These are phyloP conservation scores for Tupiocoris notatus DNA, from an alignment of 2,888 invertebrate genomes.

Conservation along the genomic window DNA sequence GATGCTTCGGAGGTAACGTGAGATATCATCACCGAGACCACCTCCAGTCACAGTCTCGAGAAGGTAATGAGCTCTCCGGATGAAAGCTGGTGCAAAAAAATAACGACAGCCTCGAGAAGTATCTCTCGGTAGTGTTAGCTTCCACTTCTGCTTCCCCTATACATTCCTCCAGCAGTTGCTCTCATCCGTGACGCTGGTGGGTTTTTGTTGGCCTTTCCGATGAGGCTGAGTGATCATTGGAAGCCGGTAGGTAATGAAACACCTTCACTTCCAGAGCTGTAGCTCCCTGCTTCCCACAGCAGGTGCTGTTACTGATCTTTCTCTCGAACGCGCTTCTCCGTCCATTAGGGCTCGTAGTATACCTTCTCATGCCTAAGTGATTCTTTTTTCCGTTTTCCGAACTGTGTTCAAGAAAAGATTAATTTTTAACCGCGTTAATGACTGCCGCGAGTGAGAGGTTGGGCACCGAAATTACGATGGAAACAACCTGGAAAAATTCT, in stretches of 20 bases:
- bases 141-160: no score
- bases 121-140: background rate
- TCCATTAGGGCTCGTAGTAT: background rate
- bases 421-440: background rate
- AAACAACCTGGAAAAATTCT: no score
- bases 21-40: background rate
- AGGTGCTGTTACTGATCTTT: background rate
- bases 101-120: background rate
- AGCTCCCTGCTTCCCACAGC: background rate
- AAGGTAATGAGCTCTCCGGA: background rate
- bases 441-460: no score
- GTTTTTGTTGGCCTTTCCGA: background rate
- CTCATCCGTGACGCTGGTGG: background rate
- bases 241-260: background rate
- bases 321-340: background rate
- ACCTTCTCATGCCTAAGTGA: background rate
- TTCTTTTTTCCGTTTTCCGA: background rate
- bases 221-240: background rate
- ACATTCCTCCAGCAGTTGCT: no score
- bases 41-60: background rate
- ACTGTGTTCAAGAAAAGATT: background rate
- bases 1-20: background rate
- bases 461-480: no score
- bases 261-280: background rate
- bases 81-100: background rate